Base-by-base conservation (phyloP, 2,113 vertebrate genomes). In the Morone saxatilis region DNA sequence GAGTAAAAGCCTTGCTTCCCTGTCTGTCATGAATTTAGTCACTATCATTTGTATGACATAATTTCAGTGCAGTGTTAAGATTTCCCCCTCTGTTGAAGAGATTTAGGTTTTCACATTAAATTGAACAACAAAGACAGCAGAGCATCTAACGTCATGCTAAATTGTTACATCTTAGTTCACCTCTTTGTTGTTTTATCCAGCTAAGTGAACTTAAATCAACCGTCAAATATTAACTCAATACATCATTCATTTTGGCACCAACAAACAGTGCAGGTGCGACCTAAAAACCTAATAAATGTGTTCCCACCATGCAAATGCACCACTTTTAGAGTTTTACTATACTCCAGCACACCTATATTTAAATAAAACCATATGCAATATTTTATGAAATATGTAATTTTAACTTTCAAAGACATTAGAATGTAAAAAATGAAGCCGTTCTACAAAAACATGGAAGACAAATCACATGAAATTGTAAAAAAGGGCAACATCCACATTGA, bases 141-240 rank as follows among this genome's bases (percentile, higher is more conserved):
- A 72, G 25, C 10, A 73, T 73, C 43, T 14, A 14, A 3, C 13
- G 25, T 61, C 20, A 41, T 8, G 47, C 20, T 5, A 19, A 10
- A 7, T 13, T 8, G 20, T 6, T 7, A 41, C 41, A 53, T 63
- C 31, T 16, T 25, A 75, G 53, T 63, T 74, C 7, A 50, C 9
- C 4, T n/a, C 57, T 73, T 60, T 48, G 57, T 61, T n/a, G 54
- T 57, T 71, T 57, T 11, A 17, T 53, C 50, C 19, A 22, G 68
- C 7, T 13, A 5, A 12, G 6, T 22, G 4, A 56, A 71, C n/a
- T 25, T 71, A 20, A 25, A 25, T 25, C 4, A 3, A 20, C 66
- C 1, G 3, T 40, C 6, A 59, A 45, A 45, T 22, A 56, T 4
- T 31, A 31, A 45, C 43, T 45, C 31, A 31, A 31, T 4, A 19